phyloP scores from a whole-genome alignment of 2,113 vertebrate species.

The Prochilodus magdalenae region DNA sequence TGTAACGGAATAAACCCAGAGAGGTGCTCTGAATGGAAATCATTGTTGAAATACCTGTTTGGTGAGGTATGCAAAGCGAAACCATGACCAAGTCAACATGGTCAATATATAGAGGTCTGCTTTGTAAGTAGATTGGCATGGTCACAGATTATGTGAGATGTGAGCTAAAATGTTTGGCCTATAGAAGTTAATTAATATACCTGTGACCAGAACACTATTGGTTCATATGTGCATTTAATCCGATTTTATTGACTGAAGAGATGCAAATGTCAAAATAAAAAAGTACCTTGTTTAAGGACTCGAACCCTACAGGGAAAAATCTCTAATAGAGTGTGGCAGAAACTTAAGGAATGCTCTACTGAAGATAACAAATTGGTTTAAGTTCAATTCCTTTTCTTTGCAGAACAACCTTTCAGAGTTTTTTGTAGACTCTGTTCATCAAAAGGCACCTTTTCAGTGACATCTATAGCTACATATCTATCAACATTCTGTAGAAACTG shows the following conservation, averaged over 20 bases:
- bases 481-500: too few species aligned
- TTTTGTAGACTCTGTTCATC: not conserved
- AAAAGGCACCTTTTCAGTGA: constrained; percentile 24
- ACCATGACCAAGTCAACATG: not conserved
- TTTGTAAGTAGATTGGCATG: not conserved
- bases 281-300: not conserved
- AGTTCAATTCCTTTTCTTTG: not conserved
- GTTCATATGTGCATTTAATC: not conserved
- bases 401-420: not conserved
- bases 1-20: constrained; percentile 1
- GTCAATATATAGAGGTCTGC: not conserved
- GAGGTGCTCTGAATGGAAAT: not conserved
- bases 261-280: not conserved
- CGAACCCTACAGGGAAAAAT: not conserved
- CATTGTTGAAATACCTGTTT: not conserved
- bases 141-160: too few species aligned
- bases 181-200: not conserved
- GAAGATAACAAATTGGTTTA: too few species aligned
- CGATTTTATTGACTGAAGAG: not conserved
- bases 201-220: not conserved
- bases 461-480: not conserved
- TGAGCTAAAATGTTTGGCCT: not conserved
- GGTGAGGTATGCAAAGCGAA: constrained; percentile 16
- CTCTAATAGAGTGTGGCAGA: too few species aligned
- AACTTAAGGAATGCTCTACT: too few species aligned